Evolutionary conservation across 2,888 invertebrate species (phyloP), one percentile per base, ranked within the genome.

Genomic region (Watsonalla cultraria): DNA sequence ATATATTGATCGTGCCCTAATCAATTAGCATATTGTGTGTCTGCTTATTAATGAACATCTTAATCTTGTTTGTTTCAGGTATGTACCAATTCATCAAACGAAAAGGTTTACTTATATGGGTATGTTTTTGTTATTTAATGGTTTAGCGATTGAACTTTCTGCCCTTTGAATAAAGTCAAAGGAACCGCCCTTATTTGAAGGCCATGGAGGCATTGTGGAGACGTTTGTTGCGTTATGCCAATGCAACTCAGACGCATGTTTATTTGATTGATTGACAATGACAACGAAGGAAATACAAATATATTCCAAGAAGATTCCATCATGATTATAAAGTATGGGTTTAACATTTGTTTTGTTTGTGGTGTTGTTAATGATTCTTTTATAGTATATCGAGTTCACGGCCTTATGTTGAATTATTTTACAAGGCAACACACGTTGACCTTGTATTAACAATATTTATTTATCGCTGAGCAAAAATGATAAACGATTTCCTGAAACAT

Each of bases 11-110:
- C 24, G 24, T 24, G 24, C 24, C 24, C 24, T 24, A 24, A 24
- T 24, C 24, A 24, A 24, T 24, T 24, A 24, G 24, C 24, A 24
- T 24, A 24, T 24, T 24, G 4, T 24, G 4, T 24, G 24, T 24
- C 24, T 24, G 24, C 24, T 24, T 24, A 24, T 24, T 24, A 24
- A 24, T 24, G 24, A 24, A 24, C 24, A 37, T 37, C 69, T 62
- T 57, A 65, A 70, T 74, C 54, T 72, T 72, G 74, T 72, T 78
- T 64, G 60, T 78, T 81, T 66, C 78, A 80, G 80, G 82, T 82
- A 82, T 58, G 78, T 76, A 61, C 60, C 66, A 61, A 42, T 42
- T 11, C 11, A 42, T 42, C 9, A 37, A 37, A 42, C 42, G 4
- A 11, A 5, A 1, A 2, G 0, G 11, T 42, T 11, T 2, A n/a